Percentiles rank a stretch among this genome's conserved stretches.
Evolutionary conservation across 1,140 invertebrate species (phyloP).

Genomic region (Drosophila novamexicana): DNA sequence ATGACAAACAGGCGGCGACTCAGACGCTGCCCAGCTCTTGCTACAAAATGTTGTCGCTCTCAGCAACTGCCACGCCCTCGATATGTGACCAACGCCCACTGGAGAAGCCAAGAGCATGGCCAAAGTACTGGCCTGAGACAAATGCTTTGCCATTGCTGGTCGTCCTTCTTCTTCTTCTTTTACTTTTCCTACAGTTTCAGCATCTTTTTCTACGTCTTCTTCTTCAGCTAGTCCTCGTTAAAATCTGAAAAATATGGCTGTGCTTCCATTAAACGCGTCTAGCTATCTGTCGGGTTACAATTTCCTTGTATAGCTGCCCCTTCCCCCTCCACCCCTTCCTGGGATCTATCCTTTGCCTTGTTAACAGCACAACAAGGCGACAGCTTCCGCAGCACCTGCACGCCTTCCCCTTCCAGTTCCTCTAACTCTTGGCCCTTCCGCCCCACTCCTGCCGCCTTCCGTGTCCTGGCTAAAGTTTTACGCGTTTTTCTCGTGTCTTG

Average conservation of each 20-base stretch:
- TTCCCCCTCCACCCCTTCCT: neutral
- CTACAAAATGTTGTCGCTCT: slow-evolving; percentile 18
- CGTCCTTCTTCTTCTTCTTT: slow-evolving; percentile 21
- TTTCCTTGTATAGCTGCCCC: slow-evolving; percentile 53
- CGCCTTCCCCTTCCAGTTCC: neutral
- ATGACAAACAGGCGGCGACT: slow-evolving; percentile 65
- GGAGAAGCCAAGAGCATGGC: slow-evolving; percentile 19
- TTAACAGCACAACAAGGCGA: slow-evolving; percentile 70
- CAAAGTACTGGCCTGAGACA: slow-evolving; percentile 49
- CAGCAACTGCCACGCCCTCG: slow-evolving; percentile 57
- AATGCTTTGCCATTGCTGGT: slow-evolving; percentile 64
- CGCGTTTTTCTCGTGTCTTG: slow-evolving; percentile 29
- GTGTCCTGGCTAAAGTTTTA: slow-evolving; percentile 36
- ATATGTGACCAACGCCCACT: slow-evolving; percentile 2
- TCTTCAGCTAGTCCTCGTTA: slow-evolving; percentile 57
- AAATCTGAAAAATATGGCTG: slow-evolving; percentile 79
- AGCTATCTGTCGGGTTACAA: slow-evolving; percentile 73
- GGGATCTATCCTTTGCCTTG: slow-evolving; percentile 43
- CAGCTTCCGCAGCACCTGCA: slow-evolving; percentile 34
- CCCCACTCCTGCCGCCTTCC: neutral
- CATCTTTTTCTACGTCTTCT: neutral
- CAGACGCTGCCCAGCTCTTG: neutral
- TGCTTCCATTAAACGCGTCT: slow-evolving; percentile 63
- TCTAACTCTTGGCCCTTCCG: neutral
- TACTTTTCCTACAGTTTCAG: slow-evolving; percentile 2